A percentile compares a stretch with the other conserved stretches of the same genome.
Conservation (phyloP, 2,113 vertebrate species). For the Eulacestoma nigropectus region DNA sequence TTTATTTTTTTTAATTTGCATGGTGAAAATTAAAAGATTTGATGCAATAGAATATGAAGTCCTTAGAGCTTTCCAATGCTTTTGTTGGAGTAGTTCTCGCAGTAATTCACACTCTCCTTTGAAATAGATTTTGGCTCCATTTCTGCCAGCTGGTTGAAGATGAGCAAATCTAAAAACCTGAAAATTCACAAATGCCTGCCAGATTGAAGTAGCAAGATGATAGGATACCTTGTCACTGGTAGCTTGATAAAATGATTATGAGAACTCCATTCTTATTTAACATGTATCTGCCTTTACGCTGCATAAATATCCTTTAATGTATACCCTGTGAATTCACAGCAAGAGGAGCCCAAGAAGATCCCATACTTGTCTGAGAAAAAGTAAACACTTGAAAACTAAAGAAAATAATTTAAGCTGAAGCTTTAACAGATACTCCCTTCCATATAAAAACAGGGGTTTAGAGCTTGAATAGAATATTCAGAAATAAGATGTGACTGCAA, state of each 20-base stretch:
- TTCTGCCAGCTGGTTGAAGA: constrained; percentile 29
- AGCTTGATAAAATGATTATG: not conserved
- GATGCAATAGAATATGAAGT: not conserved
- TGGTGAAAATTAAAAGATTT: not conserved
- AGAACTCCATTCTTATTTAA: not conserved
- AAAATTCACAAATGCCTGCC: constrained; percentile 3
- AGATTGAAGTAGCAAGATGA: not conserved
- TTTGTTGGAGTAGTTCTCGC: not conserved
- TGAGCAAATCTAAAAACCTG: not conserved
- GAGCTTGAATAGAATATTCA: not conserved
- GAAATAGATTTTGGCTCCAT: constrained; percentile 8
- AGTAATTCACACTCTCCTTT: not conserved
- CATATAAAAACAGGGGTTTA: not conserved
- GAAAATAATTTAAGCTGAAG: not conserved
- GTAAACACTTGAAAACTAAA: not conserved
- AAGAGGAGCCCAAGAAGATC: not conserved
- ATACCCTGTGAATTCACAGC: not conserved
- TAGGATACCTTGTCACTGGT: not conserved
- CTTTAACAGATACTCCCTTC: not conserved
- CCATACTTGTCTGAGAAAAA: not conserved
- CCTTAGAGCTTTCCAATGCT: not conserved
- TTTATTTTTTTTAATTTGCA: not conserved
- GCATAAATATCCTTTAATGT: not conserved
- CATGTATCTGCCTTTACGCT: not conserved
- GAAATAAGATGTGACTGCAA: not conserved